These are phyloP conservation scores for Bolinopsis microptera DNA, from an alignment of 37 sponge, comb jelly and placozoan genomes.

Conservation along the genomic window DNA sequence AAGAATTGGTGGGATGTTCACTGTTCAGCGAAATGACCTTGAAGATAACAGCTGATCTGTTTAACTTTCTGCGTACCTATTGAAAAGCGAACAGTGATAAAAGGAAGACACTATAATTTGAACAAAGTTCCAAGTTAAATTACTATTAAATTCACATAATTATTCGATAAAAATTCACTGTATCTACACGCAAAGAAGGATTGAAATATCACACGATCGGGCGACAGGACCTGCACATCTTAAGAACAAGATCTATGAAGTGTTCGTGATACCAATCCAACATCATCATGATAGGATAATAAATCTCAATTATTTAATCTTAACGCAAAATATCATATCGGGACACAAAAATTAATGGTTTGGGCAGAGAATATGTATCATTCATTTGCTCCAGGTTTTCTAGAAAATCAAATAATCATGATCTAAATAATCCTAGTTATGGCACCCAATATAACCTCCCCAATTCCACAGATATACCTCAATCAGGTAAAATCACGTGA, in stretches of 20 bases:
- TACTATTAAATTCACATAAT: constrained; percentile 52
- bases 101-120: neutral
- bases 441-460: too few species aligned
- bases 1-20: too few species aligned
- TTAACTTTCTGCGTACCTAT: too few species aligned
- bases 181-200: constrained; percentile 27
- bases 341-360: neutral
- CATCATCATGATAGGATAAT: neutral
- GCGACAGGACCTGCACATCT: neutral
- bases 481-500: too few species aligned
- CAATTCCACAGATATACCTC: too few species aligned
- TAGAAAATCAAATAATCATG: neutral
- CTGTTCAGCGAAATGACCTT: too few species aligned
- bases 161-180: constrained; percentile 51
- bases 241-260: neutral
- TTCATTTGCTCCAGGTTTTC: neutral
- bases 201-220: neutral
- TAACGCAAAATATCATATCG: neutral
- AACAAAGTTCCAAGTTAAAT: constrained; percentile 45
- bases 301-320: neutral
- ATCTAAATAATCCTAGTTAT: neutral
- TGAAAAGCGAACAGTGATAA: too few species aligned
- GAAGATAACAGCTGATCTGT: too few species aligned
- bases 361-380: neutral
- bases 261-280: neutral